These are phyloP conservation scores for Pelecanus crispus DNA, from an alignment of 2,113 vertebrate species.

Conservation along the genomic window DNA sequence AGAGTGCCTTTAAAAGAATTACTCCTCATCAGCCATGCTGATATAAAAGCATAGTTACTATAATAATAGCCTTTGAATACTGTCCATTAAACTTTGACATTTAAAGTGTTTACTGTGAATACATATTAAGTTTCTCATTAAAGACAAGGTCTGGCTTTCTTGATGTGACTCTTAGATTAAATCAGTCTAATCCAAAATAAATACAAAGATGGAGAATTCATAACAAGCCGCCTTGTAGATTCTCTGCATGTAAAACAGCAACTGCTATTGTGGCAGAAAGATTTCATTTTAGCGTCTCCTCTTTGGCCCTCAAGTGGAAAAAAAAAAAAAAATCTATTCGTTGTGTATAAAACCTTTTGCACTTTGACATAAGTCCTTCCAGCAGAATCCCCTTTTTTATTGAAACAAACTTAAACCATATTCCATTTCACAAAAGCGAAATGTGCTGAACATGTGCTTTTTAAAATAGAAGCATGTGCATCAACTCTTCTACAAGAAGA, in stretches of 20 bases:
- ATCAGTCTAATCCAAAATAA: conserved; percentile 68
- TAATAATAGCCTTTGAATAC: conserved; percentile 40
- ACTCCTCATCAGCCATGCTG: not conserved
- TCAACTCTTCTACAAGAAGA: conserved; percentile 65
- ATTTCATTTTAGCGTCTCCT: conserved; percentile 44
- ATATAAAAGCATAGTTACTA: conserved; percentile 35
- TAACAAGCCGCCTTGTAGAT: conserved; percentile 8
- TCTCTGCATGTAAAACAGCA: conserved; percentile 25
- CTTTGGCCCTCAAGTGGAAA: not conserved
- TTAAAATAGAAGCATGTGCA: conserved; percentile 73
- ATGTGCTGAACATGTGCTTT: conserved; percentile 81
- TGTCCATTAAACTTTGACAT: conserved; percentile 57
- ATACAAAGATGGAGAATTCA: conserved; percentile 47
- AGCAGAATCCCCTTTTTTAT: conserved; percentile 60
- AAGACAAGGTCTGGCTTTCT: conserved; percentile 39
- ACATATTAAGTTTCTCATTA: conserved; percentile 66
- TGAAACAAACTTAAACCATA: conserved; percentile 77
- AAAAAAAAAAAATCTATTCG: not conserved
- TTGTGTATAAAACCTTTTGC: conserved; percentile 76
- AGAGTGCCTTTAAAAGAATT: conserved; percentile 32
- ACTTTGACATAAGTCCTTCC: conserved; percentile 77
- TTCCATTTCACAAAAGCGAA: conserved; percentile 77
- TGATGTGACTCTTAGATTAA: conserved; percentile 63
- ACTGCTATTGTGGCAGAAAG: conserved; percentile 32
- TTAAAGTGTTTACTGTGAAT: conserved; percentile 58